Conservation (phyloP, 2,888 invertebrate genomes). For the Metalampra italica region DNA sequence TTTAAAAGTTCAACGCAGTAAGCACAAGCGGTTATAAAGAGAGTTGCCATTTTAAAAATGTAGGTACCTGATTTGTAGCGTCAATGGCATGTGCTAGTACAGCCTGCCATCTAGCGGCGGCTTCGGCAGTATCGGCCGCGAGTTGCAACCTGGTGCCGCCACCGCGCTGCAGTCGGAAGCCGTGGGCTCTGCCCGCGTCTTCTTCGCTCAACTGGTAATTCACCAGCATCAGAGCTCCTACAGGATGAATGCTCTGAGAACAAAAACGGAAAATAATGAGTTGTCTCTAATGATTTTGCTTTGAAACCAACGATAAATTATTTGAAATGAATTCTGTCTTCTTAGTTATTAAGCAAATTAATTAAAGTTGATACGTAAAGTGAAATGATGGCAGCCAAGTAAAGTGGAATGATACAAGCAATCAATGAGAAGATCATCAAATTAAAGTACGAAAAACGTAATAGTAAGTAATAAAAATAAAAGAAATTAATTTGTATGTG, state of each 20-base stretch:
- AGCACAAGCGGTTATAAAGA: too few relatives aligned
- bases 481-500: too few relatives aligned
- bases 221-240: slow-evolving; percentile 92
- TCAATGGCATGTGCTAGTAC: slow-evolving; percentile 88
- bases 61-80: slow-evolving; percentile 83
- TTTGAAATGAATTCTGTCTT: not conserved
- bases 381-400: too few relatives aligned
- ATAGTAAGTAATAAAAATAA: too few relatives aligned
- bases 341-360: too few relatives aligned
- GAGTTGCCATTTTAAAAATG: not conserved
- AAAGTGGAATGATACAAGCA: too few relatives aligned
- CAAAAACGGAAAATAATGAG: not conserved
- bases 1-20: too few relatives aligned
- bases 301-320: not conserved
- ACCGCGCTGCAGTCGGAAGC: slow-evolving; percentile 84
- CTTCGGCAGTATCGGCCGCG: slow-evolving; percentile 87
- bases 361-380: too few relatives aligned
- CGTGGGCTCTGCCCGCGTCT: slow-evolving; percentile 81
- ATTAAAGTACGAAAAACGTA: too few relatives aligned
- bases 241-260: slow-evolving; percentile 89
- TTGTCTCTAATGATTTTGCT: too few relatives aligned
- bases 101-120: slow-evolving; percentile 86
- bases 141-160: slow-evolving; percentile 86
- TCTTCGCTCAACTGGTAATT: slow-evolving; percentile 87
- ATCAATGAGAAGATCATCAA: too few relatives aligned